Conservation (phyloP, 2,113 vertebrate species). For the Andinoacara biseriatus region DNA sequence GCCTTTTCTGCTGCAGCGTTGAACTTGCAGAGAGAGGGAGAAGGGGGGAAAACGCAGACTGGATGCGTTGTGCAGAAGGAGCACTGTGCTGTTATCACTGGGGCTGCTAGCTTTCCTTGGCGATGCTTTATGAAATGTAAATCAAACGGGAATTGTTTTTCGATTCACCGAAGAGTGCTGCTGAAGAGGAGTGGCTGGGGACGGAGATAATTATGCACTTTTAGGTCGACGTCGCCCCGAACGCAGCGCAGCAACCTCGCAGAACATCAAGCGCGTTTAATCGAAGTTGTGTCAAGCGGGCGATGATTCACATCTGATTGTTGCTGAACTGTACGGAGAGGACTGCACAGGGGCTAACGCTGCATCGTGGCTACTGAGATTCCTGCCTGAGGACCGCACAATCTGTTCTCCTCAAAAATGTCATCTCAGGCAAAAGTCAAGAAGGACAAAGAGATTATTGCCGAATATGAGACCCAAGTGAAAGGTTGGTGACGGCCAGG, state of each 20-base stretch:
- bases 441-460: conserved; percentile 98
- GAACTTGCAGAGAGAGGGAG: conserved; percentile 54
- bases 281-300: conserved; percentile 57
- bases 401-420: conserved; percentile 79
- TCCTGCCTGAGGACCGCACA: conserved; percentile 53
- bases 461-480: conserved; percentile 95
- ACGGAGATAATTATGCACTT: conserved; percentile 44
- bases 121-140: conserved; percentile 30
- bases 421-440: conserved; percentile 93
- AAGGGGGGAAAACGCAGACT: conserved; percentile 12
- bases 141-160: conserved; percentile 38
- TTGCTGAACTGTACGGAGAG: conserved; percentile 40
- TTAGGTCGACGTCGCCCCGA: conserved; percentile 52
- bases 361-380: conserved; percentile 60
- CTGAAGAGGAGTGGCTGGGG: conserved; percentile 65
- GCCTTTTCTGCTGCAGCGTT: conserved; percentile 68
- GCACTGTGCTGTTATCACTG: not conserved
- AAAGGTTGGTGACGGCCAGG: conserved; percentile 84
- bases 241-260: conserved; percentile 39
- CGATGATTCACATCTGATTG: conserved; percentile 57
- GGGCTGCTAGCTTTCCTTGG: conserved; percentile 2
- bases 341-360: conserved; percentile 41
- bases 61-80: conserved; percentile 30
- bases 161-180: conserved; percentile 30
- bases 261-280: conserved; percentile 33